phyloP scores from a whole-genome alignment of 2,888 invertebrate genomes.

The Cosmopolites sordidus region DNA sequence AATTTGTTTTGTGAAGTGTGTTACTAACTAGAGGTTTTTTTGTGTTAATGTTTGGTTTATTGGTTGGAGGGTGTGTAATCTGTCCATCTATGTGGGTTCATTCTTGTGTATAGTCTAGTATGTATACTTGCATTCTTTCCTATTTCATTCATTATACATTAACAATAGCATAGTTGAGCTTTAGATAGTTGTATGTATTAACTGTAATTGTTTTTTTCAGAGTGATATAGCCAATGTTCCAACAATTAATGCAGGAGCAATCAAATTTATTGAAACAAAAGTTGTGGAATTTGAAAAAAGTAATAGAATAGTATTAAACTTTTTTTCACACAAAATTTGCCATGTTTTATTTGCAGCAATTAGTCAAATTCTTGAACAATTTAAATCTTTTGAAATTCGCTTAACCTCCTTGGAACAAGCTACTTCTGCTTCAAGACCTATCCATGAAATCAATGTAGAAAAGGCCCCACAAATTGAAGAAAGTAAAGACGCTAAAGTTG shows the following conservation, averaged over 20 bases:
- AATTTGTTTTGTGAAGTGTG: no score
- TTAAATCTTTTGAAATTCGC: conserved; percentile 33
- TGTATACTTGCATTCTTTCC: no score
- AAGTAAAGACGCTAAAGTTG: conserved; percentile 12
- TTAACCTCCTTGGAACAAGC: conserved; percentile 36
- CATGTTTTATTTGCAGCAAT: conserved; percentile 32
- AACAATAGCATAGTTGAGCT: no score
- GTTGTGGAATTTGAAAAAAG: conserved; percentile 39
- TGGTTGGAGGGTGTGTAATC: no score
- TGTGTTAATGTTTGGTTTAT: no score
- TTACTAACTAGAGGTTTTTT: no score
- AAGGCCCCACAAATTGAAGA: conserved; percentile 20
- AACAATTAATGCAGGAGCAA: conserved; percentile 36
- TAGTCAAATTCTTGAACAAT: conserved; percentile 30
- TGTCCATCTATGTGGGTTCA: no score
- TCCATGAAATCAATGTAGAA: conserved; percentile 34
- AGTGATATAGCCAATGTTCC: conserved; percentile 10
- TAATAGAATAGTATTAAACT: conserved; percentile 33
- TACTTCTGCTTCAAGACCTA: conserved; percentile 25
- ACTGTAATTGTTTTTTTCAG: conserved; percentile 4
- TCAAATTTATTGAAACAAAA: conserved; percentile 43
- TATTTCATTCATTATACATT: no score
- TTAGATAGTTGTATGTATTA: no score
- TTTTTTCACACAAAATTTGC: not conserved
- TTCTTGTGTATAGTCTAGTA: no score